Evolutionary conservation across 2,113 vertebrate species (phyloP), one percentile per base, ranked within the genome.

Genomic region (Phalacrocorax carbo): DNA sequence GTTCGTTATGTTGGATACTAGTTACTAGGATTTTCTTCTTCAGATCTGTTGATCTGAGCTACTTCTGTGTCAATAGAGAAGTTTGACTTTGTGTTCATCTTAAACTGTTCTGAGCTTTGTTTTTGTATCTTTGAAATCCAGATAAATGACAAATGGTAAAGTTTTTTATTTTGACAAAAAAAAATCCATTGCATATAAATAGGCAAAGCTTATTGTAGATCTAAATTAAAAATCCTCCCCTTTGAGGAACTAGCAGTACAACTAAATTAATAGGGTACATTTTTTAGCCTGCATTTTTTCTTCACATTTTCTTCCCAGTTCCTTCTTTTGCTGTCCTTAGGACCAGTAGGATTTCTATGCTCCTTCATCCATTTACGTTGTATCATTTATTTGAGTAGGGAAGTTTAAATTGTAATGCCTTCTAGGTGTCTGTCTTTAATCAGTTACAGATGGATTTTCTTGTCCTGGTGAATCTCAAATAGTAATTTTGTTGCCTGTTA

Each of bases 361-460:
- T 73, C 4, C 60, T 78, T 83, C 36, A 23, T 76, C 38, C 80
- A 13, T 85, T 92, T 26, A 23, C 38, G 16, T 82, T 80, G 44
- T 40, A n/a, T 75, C n/a, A 48, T 73, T 86, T 86, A 42, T 61
- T 75, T 86, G 42, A 77, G 51, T 46, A 71, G 61, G 18, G 57
- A 82, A 92, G 38, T 68, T 62, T 80, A 66, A 70, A 82, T 79
- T 58, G 11, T 85, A 57, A 60, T 87, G 40, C 36, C 18, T 94
- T 83, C 26, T 78, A 9, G 9, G 3, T 72, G 30, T 68, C 29
- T 86, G 85, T 72, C 26, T 88, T 62, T 92, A 75, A 78, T 78
- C 30, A 55, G 34, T 58, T 89, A 78, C 82, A 92, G 82, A 82
- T 88, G 48, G 65, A 20, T 92, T 93, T 90, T 96, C 60, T 52